Evolutionary conservation across 2,113 vertebrate species (phyloP).

Genomic region (Chaenocephalus aceratus): DNA sequence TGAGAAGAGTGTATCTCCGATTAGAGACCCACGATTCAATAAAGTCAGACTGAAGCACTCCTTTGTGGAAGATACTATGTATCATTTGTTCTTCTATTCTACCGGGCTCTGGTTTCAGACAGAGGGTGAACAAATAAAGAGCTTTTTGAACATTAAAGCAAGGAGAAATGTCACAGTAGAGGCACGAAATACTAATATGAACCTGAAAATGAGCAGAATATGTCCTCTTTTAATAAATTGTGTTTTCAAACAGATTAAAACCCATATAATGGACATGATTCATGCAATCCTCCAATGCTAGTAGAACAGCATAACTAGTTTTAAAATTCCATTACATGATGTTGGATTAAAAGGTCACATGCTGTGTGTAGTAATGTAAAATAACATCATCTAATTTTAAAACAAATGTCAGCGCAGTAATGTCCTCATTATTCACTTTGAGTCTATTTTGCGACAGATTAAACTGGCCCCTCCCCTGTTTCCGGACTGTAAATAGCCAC

Average conservation of each 20-base stretch:
- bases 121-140: too few species aligned
- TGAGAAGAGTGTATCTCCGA: too few species aligned
- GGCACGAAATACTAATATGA: too few species aligned
- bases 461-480: conserved; percentile 14
- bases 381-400: conserved; percentile 39
- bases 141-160: too few species aligned
- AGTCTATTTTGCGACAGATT: conserved; percentile 28
- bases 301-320: neutral
- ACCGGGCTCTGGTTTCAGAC: too few species aligned
- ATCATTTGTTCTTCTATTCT: too few species aligned
- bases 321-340: neutral
- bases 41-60: too few species aligned
- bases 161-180: too few species aligned
- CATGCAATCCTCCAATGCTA: neutral
- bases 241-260: neutral
- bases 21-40: too few species aligned
- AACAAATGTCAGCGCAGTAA: conserved; percentile 24
- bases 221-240: too few species aligned
- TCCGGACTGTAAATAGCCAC: conserved; percentile 43
- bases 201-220: too few species aligned
- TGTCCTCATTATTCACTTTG: conserved; percentile 34
- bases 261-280: neutral
- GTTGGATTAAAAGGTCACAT: neutral
- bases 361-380: neutral
- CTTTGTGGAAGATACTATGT: too few species aligned